phyloP scores from a whole-genome alignment of 2,888 invertebrate genomes.

The Tuberolachnus salignus region DNA sequence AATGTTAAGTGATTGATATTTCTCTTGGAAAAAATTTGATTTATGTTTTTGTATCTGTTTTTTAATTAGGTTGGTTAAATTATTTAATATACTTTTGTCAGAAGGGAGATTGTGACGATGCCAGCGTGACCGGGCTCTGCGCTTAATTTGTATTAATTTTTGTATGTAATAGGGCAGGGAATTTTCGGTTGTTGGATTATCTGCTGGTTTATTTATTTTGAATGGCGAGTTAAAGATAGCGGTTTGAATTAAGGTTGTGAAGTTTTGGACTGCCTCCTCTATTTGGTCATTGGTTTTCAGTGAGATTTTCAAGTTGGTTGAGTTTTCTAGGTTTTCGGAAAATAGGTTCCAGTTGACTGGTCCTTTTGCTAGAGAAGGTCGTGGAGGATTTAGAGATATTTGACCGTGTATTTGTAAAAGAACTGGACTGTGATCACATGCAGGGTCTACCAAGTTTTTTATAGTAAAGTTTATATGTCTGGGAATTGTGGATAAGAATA shows the following conservation, averaged over 20 bases:
- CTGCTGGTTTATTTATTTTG: too few relatives aligned
- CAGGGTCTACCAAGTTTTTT: neutral
- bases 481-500: neutral
- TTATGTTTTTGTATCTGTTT: too few relatives aligned
- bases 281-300: neutral
- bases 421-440: neutral
- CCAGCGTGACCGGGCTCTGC: too few relatives aligned
- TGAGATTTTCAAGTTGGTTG: neutral
- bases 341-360: neutral
- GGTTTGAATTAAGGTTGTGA: neutral
- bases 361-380: neutral
- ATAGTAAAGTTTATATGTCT: neutral
- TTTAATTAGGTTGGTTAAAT: too few relatives aligned
- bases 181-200: too few relatives aligned
- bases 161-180: too few relatives aligned
- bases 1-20: too few relatives aligned
- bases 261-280: neutral
- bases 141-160: too few relatives aligned
- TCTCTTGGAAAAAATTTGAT: too few relatives aligned
- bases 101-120: too few relatives aligned
- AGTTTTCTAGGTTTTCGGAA: neutral
- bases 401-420: neutral
- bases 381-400: neutral
- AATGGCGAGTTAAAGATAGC: too few relatives aligned
- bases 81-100: too few relatives aligned